Base-by-base conservation (phyloP, 2,888 invertebrate genomes). In the Therioaphis trifolii region DNA sequence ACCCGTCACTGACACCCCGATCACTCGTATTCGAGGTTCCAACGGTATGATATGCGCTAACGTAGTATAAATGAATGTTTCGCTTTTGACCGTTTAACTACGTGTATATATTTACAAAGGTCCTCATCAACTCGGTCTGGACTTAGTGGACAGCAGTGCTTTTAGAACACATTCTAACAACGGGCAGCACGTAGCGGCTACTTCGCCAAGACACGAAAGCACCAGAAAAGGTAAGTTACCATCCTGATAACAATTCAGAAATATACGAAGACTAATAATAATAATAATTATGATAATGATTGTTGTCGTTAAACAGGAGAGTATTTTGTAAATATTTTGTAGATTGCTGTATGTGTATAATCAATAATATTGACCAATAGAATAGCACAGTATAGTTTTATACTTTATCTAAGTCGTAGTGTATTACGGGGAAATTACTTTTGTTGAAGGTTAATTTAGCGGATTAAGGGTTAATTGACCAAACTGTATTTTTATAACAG, bases 121-220 rank as follows among this genome's bases (percentile, higher is more conserved):
- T 40, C 24, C 35, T 18, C 52, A 63, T 43, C 91, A 95, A 27
- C 94, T 94, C 68, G 94, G 94, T 87, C 91, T 95, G 79, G 95
- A 95, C 88, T 90, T 95, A 71, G 94, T 95, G 0, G 95, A 95
- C 88, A 93, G 94, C 86, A 94, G 93, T 86, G 94, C 94, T 86
- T 95, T 95, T 89, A 93, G 95, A 87, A 94, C 95, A 0, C 91
- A 93, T 87, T 90, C 91, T 4, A 91, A 91, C 84, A 91, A 91
- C 85, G 90, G 90, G 61, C 90, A 91, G 2, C 49, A 77, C 11
- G 86, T 87, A 3, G 89, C 35, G 2, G 69, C 14, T 29, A 79
- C 71, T 63, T 72, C 72, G 14, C 61, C 72, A 24, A 82, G 61
- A 82, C 72, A 49, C n/a, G 80, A 82, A 29, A 72, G 12, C 35